A percentile compares a stretch with the other conserved stretches of the same genome.
Evolutionary conservation across 2,113 vertebrate genomes (phyloP).

Genomic region (Parotia lawesii): DNA sequence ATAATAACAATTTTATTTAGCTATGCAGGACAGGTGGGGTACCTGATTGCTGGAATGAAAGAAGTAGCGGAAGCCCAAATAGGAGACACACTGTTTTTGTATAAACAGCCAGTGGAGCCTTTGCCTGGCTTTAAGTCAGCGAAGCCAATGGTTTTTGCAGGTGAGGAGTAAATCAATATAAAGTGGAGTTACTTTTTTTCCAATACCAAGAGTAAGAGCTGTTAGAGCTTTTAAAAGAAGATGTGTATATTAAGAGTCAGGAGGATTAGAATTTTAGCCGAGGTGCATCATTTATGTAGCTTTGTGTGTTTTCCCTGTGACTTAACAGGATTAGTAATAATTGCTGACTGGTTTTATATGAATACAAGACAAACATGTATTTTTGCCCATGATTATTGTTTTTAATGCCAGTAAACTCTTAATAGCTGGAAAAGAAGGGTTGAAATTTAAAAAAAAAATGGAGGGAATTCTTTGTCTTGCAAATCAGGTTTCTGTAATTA

Average conservation of each 20-base stretch:
- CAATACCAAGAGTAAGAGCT: neutral
- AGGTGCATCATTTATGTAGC: neutral
- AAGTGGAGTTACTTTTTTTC: neutral
- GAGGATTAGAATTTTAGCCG: neutral
- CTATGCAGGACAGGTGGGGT: conserved; percentile 95
- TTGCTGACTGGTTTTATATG: neutral
- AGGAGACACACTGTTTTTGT: conserved; percentile 90
- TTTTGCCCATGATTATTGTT: neutral
- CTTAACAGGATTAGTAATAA: neutral
- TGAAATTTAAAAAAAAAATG: neutral
- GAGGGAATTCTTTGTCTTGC: neutral
- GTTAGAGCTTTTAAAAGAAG: neutral
- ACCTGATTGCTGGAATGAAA: conserved; percentile 94
- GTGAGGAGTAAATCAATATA: conserved; percentile 71
- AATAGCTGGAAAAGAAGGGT: neutral
- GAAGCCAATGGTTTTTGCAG: conserved; percentile 98
- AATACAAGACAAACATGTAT: neutral
- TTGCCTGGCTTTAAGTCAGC: conserved; percentile 93
- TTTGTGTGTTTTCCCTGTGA: neutral
- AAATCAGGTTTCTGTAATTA: neutral
- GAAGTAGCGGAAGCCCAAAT: conserved; percentile 97
- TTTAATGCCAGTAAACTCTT: neutral
- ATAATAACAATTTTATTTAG: conserved; percentile 76
- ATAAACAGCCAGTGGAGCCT: conserved; percentile 86
- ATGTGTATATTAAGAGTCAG: neutral